Conservation (phyloP, 2,113 vertebrate genomes). For the Hiodon alosoides region DNA sequence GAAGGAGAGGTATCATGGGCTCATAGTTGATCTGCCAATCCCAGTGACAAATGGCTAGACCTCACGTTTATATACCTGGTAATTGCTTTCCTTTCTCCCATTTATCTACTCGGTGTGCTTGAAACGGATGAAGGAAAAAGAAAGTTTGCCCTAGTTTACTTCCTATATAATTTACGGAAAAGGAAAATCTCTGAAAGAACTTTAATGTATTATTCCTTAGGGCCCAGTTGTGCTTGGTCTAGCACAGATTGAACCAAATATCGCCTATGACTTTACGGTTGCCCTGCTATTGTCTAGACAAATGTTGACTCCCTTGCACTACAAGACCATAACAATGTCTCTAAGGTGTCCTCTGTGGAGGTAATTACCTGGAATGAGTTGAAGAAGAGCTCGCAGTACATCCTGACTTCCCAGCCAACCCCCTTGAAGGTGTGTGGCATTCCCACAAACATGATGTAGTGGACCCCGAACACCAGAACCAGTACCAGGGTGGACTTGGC, state of each 20-base stretch:
- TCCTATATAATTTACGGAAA: too few species aligned
- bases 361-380: slow-evolving; percentile 81
- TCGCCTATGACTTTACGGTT: too few species aligned
- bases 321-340: not conserved
- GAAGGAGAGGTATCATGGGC: not conserved
- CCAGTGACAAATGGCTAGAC: not conserved
- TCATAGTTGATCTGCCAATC: not conserved
- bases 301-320: not conserved
- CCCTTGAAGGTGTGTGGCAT: slow-evolving; percentile 75
- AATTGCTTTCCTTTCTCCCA: not conserved
- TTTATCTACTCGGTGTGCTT: not conserved
- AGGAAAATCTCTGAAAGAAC: too few species aligned
- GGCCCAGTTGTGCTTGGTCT: too few species aligned
- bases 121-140: too few species aligned
- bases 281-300: too few species aligned
- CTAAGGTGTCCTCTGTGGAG: not conserved
- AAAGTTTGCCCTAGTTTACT: too few species aligned
- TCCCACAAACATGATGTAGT: slow-evolving; percentile 81
- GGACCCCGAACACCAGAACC: slow-evolving; percentile 80
- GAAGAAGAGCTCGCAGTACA: slow-evolving; percentile 89
- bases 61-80: not conserved
- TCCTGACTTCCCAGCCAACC: slow-evolving; percentile 76
- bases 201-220: too few species aligned
- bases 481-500: slow-evolving; percentile 82
- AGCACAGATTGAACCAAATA: too few species aligned